Evolutionary conservation across 2,888 invertebrate species (phyloP).

Genomic region (Periphyllus acericola): DNA sequence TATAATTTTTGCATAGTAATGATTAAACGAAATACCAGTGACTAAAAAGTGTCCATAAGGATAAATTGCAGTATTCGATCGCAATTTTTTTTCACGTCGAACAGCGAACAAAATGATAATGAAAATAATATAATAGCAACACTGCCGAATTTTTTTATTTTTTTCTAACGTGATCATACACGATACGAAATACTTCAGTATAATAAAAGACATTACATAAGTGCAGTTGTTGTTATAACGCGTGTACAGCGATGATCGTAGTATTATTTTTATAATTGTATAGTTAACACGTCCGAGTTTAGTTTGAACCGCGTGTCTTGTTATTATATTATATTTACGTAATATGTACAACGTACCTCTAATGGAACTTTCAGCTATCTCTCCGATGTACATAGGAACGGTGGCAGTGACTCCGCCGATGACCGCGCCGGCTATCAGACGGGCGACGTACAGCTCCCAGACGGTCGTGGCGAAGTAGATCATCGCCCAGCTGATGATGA

Average conservation of each 20-base stretch:
- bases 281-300: too few species aligned
- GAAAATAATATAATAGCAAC: too few species aligned
- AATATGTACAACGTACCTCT: slow-evolving; percentile 71
- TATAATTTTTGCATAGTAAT: not conserved
- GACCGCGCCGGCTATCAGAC: slow-evolving; percentile 81
- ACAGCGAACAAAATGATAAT: not conserved
- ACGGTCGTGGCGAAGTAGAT: slow-evolving; percentile 75
- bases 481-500: slow-evolving; percentile 77
- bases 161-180: too few species aligned
- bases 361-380: slow-evolving; percentile 84
- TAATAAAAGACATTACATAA: too few species aligned
- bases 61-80: not conserved
- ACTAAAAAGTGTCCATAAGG: not conserved
- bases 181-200: too few species aligned
- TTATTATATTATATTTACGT: too few species aligned
- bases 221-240: too few species aligned
- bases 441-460: slow-evolving; percentile 76
- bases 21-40: not conserved
- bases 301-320: too few species aligned
- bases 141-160: too few species aligned
- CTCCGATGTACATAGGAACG: slow-evolving; percentile 88
- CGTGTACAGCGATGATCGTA: too few species aligned
- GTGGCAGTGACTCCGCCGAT: slow-evolving; percentile 83
- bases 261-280: too few species aligned
- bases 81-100: not conserved